A percentile compares a stretch with the other conserved stretches of the same genome.
phyloP scores from a whole-genome alignment of 2,888 invertebrate genomes.

The Plagodis pulveraria region DNA sequence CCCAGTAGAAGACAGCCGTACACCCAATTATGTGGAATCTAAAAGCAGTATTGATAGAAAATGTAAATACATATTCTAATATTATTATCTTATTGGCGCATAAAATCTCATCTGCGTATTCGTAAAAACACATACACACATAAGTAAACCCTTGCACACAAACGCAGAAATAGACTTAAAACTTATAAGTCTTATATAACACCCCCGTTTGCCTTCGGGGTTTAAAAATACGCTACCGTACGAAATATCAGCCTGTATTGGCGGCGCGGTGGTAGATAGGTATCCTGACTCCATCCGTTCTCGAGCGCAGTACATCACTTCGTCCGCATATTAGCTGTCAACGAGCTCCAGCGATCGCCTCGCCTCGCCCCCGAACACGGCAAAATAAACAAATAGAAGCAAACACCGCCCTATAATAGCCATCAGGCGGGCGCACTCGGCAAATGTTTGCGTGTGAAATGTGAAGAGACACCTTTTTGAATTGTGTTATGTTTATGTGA shows the following conservation, averaged over 20 bases:
- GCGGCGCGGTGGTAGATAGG: constrained; percentile 33
- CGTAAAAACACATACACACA: no score
- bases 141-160: no score
- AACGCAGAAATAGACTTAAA: no score
- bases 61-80: no score
- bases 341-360: constrained; percentile 58
- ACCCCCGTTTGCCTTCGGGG: no score
- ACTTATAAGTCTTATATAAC: no score
- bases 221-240: not conserved
- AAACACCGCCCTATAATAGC: constrained; percentile 59
- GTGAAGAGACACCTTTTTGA: constrained; percentile 35
- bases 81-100: no score
- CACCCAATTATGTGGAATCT: no score
- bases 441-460: constrained; percentile 57
- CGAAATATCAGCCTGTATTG: constrained; percentile 27
- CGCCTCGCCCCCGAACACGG: constrained; percentile 45
- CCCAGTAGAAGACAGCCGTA: no score
- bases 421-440: constrained; percentile 51
- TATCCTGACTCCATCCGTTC: constrained; percentile 43
- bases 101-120: no score
- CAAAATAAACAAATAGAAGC: constrained; percentile 60
- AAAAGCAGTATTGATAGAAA: no score
- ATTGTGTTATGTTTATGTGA: constrained; percentile 27
- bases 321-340: constrained; percentile 70
- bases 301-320: constrained; percentile 57